Evolutionary conservation across 2,888 invertebrate species (phyloP).

Genomic region (Sesia apiformis): DNA sequence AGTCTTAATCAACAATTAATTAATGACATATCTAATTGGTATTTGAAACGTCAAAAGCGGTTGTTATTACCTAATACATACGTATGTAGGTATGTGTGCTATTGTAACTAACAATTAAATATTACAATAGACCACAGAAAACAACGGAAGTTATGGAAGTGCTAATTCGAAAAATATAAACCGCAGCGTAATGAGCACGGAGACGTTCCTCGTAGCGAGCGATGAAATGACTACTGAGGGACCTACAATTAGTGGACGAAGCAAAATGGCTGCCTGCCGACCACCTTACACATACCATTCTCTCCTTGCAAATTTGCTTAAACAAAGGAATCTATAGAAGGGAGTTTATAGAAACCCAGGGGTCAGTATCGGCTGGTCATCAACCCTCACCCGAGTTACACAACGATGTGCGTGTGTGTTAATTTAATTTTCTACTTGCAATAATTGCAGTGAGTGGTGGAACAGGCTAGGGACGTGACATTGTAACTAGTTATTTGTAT

Average conservation of each 20-base stretch:
- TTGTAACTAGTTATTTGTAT: constrained; percentile 50
- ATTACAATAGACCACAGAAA: constrained; percentile 48
- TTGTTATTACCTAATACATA: not conserved
- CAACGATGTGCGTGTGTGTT: constrained; percentile 60
- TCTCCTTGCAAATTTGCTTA: not conserved
- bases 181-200: constrained; percentile 59
- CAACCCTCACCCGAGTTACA: constrained; percentile 44
- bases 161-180: constrained; percentile 71
- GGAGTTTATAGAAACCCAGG: not conserved
- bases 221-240: constrained; percentile 59
- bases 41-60: not conserved
- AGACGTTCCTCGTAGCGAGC: constrained; percentile 51
- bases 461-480: constrained; percentile 43
- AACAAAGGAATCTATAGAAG: not conserved
- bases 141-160: constrained; percentile 61
- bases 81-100: constrained; percentile 14
- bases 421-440: constrained; percentile 71
- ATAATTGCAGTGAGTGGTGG: constrained; percentile 50
- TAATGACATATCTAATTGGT: too few relatives aligned
- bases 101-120: constrained; percentile 35
- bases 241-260: constrained; percentile 59
- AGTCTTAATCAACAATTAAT: too few relatives aligned
- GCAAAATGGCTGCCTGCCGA: constrained; percentile 65
- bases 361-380: constrained; percentile 32
- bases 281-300: constrained; percentile 19